Base-by-base conservation (phyloP, 2,797 vertebrate species). In the Corythornis leucogaster region DNA sequence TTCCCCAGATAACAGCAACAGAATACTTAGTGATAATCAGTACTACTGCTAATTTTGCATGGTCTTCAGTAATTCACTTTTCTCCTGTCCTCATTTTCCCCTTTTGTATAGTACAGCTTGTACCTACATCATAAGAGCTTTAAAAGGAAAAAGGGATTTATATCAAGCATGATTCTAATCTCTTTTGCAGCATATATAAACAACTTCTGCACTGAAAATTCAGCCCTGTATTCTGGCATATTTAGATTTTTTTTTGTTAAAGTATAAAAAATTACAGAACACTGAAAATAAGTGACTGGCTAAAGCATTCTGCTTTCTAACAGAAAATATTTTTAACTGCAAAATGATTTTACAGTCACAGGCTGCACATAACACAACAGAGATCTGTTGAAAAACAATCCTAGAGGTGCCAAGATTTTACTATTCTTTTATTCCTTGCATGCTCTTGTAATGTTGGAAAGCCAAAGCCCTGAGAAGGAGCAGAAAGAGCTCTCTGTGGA, bases 101-200 rank as follows among this genome's bases (percentile, higher is more conserved):
- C 18, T 42, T 80, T 63, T 92, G 12, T 80, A 79, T 67, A 54
- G 66, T 63, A 57, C 76, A 73, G 48, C 42, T 89, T 91, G 70
- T 87, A 93, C 87, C 87, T 89, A 43, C 59, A 76, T 45, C 54
- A 18, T 28, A 66, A 85, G 40, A 87, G 28, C 73, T 87, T 89
- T 81, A 59, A 85, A 93, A 94, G n/a, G 55, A 62, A 81, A 89
- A 92, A 84, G 9, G 30, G 40, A 86, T 92, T 94, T 94, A 59
- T 88, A 81, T 88, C 90, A 86, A 87, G 74, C 67, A n/a, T 15
- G 67, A 91, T 79, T 70, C 40, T 90, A 81, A 91, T 94, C 68
- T 79, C 63, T 61, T 79, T 81, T 80, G n/a, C 76, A 85, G 80
- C 26, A 53, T 35, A 35, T 87, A 77, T 80, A 94, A 88, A 69